Percentiles rank a stretch among this genome's conserved stretches.
phyloP scores from a whole-genome alignment of 2,797 vertebrate species.

The Mormyrus hasselquistii region DNA sequence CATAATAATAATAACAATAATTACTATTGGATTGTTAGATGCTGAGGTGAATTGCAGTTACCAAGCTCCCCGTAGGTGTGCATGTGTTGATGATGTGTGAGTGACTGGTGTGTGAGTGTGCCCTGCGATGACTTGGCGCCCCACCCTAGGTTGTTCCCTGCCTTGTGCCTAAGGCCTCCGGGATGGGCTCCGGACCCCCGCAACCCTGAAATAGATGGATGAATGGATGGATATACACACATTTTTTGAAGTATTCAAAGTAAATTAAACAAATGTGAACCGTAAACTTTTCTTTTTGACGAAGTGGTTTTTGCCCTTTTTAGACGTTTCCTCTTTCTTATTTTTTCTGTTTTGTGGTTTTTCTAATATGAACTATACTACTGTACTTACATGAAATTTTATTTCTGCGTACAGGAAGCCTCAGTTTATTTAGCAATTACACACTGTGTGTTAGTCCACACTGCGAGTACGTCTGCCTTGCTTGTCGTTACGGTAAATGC shows the following conservation, averaged over 20 bases:
- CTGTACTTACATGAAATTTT: not conserved
- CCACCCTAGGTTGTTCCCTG: not conserved
- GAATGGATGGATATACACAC: not conserved
- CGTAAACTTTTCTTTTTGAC: not conserved
- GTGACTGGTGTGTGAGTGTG: not conserved
- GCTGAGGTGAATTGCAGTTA: not conserved
- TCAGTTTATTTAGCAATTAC: not conserved
- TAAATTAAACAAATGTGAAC: not conserved
- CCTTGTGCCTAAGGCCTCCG: not conserved
- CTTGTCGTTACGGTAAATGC: not conserved
- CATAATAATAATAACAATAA: not conserved
- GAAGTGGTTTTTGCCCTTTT: not conserved
- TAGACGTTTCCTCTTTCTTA: not conserved
- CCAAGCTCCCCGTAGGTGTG: not conserved
- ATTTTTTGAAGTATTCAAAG: not conserved
- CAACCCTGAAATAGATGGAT: not conserved
- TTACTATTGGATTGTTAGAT: not conserved
- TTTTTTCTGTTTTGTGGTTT: not conserved
- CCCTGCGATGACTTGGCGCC: not conserved
- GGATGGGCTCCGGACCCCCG: not conserved
- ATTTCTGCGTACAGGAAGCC: not conserved
- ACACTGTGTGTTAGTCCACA: not conserved
- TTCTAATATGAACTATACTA: not conserved
- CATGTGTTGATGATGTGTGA: not conserved
- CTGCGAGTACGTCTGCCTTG: not conserved